Base-by-base conservation (phyloP, 2,797 vertebrate species). In the Ptychadena robeensis region DNA sequence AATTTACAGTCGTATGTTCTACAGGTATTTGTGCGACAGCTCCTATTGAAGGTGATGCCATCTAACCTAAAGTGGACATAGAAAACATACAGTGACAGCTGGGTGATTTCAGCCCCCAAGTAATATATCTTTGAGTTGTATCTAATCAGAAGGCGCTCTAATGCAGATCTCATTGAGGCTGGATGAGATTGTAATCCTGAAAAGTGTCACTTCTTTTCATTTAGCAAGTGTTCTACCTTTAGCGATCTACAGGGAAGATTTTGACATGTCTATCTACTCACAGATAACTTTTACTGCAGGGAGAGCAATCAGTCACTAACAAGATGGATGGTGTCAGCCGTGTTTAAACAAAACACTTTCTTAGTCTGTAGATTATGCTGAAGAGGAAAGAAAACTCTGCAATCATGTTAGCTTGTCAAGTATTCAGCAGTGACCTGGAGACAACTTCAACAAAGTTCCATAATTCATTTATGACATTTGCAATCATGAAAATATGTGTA, bases 351-450 rank as follows among this genome's bases (percentile, higher is more conserved):
- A 85, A 53, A 76, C 76, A 81, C 12, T 88, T 89, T 89, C 31
- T 44, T 27, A 85, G 69, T 80, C 64, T 77, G 63, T 61, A 79
- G 1, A 65, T 81, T 6, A 59, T 86, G 68, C 81, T 86, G 80
- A 85, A 61, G 85, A 86, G 71, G 73, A 86, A 85, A 89, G 86
- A 87, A 38, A 81, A 66, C 64, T 37, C 70, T 67, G 69, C 79
- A 85, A 73, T 90, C 84, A 61, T 35, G 73, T 87, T 34, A 72
- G 28, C 82, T 66, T 79, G 59, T 79, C 69, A 73, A 57, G 25
- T 67, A 28, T 71, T 59, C 27, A 82, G 38, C 25, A 32, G 30
- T 79, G 28, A 79, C 61, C 80, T 9, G 67, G 18, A 53, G 73
- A 81, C 68, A 48, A 37, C n/a, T 48, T 5, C 5, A 53, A 53